Base-by-base conservation (phyloP, 2,797 vertebrate species). In the Gambusia yucatana region DNA sequence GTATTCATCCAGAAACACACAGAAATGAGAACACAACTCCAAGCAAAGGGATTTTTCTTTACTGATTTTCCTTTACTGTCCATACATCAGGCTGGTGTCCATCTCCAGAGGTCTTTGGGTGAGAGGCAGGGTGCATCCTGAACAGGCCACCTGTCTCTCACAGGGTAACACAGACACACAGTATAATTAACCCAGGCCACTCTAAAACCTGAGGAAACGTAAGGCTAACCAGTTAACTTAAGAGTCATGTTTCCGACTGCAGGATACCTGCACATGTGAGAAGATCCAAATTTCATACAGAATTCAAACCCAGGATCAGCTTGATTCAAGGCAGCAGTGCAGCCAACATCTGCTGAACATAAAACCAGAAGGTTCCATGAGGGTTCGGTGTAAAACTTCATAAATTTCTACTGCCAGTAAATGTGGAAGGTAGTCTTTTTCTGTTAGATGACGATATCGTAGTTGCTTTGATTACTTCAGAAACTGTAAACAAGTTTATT, bases 1-100 rank as follows among this genome's bases (percentile, higher is more conserved):
- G 75, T 65, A 79, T 46, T 59, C 33, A 47, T 67, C 16, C 17
- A 46, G n/a, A 67, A 71, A 74, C 4, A 50, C 6, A 46, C 43
- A 59, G 28, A 63, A 72, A 28, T 50, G 36, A 72, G 52, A 76
- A 77, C 22, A 81, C 33, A 72, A 41, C 2, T 73, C 73, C 11
- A 14, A 59, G 3, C 55, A 59, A 59, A 30, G 55, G 4, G 4
- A 57, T 30, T 30, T 28, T 59, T 30, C 1, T 59, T 59, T 59
- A 28, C 55, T 59, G 10, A 57, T 30, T 30, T 28, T 59, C 30
- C 1, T 59, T 59, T 59, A 28, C 55, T 59, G 10, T 28, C n/a
- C 11, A 59, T 59, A 61, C 5, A 33, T 33, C 16, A 17, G 28
- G 2, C 59, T 59, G 59, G 11, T 61, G 2, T 22, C 59, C 6